phyloP scores from a whole-genome alignment of 1,140 invertebrate species.

The Heliothis virescens region DNA sequence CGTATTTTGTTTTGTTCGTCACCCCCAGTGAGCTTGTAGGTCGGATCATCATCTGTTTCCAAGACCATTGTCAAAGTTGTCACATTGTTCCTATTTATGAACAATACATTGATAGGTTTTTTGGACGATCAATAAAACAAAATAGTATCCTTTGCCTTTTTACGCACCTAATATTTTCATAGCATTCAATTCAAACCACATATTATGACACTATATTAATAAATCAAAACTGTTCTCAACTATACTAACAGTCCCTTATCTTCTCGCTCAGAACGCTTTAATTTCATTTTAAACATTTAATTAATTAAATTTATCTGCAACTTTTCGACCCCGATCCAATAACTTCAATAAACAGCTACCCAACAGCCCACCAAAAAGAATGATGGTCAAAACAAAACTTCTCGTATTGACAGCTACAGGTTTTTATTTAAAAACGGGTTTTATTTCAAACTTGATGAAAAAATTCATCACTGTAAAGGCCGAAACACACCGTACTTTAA shows the following conservation, averaged over 20 bases:
- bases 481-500: neutral
- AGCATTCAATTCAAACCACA: too few relatives aligned
- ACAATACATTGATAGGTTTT: neutral
- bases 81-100: neutral
- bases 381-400: slow-evolving; percentile 22
- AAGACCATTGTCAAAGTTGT: neutral
- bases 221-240: too few relatives aligned
- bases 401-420: slow-evolving; percentile 14
- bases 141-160: too few relatives aligned
- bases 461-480: neutral
- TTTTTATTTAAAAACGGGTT: slow-evolving; percentile 23
- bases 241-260: too few relatives aligned
- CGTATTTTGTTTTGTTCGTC: neutral
- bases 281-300: too few relatives aligned
- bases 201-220: too few relatives aligned
- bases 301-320: too few relatives aligned
- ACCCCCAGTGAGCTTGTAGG: neutral
- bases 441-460: slow-evolving; percentile 18
- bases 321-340: neutral
- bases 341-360: neutral
- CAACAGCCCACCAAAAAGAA: slow-evolving; percentile 20
- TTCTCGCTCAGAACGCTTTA: too few relatives aligned
- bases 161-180: too few relatives aligned
- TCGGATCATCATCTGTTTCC: neutral
- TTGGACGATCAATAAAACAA: too few relatives aligned